A percentile compares a stretch with the other conserved stretches of the same genome.
phyloP scores from a whole-genome alignment of 2,113 vertebrate species.

The Chamaetylas fuelleborni region DNA sequence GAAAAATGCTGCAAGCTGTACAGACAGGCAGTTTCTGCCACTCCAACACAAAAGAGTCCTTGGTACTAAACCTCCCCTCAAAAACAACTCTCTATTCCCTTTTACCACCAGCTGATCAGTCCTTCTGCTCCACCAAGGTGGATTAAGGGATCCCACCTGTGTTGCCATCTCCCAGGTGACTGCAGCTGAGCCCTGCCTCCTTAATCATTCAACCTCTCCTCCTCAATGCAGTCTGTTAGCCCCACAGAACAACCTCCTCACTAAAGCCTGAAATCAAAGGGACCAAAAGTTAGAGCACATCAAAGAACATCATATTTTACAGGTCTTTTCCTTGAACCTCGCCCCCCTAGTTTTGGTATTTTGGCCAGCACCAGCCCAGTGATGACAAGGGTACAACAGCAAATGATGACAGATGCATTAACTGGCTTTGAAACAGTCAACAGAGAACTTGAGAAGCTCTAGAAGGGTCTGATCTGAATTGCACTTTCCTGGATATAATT shows the following conservation, averaged over 20 bases:
- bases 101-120: not conserved
- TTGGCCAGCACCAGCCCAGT: not conserved
- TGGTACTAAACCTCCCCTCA: not conserved
- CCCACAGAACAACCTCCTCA: not conserved
- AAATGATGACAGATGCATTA: rapidly evolving
- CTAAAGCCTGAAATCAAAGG: not conserved
- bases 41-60: not conserved
- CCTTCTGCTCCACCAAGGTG: not conserved
- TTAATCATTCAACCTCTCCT: not conserved
- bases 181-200: not conserved
- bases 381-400: not conserved
- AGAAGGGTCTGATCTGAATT: not conserved
- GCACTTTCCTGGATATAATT: not conserved
- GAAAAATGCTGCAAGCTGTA: not conserved
- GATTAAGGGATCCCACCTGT: too few species aligned
- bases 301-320: not conserved
- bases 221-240: not conserved
- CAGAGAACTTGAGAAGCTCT: not conserved
- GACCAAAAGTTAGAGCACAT: not conserved
- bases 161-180: not conserved
- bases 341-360: not conserved
- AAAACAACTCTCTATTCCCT: not conserved
- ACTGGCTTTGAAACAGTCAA: not conserved
- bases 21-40: not conserved
- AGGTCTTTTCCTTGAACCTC: not conserved